Evolutionary conservation across 2,797 vertebrate genomes (phyloP).

Genomic region (Bovichtus diacanthus): DNA sequence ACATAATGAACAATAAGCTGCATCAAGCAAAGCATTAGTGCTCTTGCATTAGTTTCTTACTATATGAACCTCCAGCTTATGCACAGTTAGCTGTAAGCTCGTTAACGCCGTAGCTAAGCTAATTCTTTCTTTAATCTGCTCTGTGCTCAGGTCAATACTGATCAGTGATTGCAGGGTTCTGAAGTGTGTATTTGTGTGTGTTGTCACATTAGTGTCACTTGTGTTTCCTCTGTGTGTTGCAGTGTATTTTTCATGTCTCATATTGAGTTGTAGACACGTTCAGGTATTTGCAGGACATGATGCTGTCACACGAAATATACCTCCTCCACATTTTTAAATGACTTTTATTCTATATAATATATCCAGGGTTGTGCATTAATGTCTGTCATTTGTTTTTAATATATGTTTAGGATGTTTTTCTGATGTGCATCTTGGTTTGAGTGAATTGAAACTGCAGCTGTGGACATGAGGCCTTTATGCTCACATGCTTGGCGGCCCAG

Average conservation of each 20-base stretch:
- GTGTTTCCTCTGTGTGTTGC: neutral
- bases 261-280: neutral
- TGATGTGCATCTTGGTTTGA: slow-evolving; percentile 10
- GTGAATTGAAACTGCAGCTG: neutral
- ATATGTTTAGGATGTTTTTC: neutral
- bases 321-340: neutral
- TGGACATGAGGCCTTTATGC: slow-evolving; percentile 8
- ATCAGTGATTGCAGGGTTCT: neutral
- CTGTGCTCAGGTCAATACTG: neutral
- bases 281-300: neutral
- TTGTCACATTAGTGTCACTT: slow-evolving; percentile 9
- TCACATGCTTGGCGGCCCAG: slow-evolving; percentile 41
- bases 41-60: no score
- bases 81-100: no score
- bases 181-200: neutral
- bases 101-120: no score
- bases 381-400: neutral
- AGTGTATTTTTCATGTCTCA: neutral
- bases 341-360: neutral
- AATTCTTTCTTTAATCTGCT: no score
- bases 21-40: no score
- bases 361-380: neutral
- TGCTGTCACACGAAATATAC: neutral
- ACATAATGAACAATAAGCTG: no score
- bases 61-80: no score